Percentiles rank a stretch among this genome's conserved stretches.
phyloP scores from a whole-genome alignment of 2,797 vertebrate species.

The Protosalanx chinensis region DNA sequence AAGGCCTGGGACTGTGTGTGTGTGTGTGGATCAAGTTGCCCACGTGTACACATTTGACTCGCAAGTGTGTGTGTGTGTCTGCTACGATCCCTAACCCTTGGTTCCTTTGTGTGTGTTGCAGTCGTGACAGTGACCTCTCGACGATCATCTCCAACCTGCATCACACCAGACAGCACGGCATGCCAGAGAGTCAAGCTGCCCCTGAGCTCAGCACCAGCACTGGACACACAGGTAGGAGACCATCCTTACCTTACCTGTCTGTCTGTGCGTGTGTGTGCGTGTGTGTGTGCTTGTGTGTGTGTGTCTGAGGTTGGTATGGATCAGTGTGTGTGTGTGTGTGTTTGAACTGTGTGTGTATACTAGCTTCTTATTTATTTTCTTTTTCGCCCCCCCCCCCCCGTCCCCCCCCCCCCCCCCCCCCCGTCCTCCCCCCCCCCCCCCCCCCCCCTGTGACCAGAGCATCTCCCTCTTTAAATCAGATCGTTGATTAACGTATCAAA shows the following conservation, averaged over 20 bases:
- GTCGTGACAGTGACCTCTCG: constrained; percentile 91
- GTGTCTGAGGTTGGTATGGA: background rate
- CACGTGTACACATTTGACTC: background rate
- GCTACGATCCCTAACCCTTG: constrained; percentile 19
- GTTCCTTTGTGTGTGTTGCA: constrained; percentile 61
- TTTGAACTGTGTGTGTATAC: background rate
- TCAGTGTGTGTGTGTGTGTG: background rate
- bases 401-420: constrained; percentile 5
- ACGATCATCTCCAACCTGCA: constrained; percentile 94
- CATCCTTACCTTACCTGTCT: background rate
- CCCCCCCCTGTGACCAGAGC: background rate
- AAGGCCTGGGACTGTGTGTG: background rate
- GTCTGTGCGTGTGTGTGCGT: background rate
- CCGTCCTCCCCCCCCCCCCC: constrained; percentile 3
- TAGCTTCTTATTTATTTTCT: constrained; percentile 1
- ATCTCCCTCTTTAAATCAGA: background rate
- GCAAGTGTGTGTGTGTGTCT: constrained; percentile 10
- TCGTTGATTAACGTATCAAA: constrained; percentile 41
- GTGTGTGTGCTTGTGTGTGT: background rate
- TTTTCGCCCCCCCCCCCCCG: constrained; percentile 7
- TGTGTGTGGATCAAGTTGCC: background rate
- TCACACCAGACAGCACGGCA: constrained; percentile 90
- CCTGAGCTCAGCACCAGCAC: constrained; percentile 84
- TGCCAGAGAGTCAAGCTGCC: constrained; percentile 90
- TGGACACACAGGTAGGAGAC: constrained; percentile 83